Base-by-base conservation (phyloP, 2,888 invertebrate species). In the Patella depressa region DNA sequence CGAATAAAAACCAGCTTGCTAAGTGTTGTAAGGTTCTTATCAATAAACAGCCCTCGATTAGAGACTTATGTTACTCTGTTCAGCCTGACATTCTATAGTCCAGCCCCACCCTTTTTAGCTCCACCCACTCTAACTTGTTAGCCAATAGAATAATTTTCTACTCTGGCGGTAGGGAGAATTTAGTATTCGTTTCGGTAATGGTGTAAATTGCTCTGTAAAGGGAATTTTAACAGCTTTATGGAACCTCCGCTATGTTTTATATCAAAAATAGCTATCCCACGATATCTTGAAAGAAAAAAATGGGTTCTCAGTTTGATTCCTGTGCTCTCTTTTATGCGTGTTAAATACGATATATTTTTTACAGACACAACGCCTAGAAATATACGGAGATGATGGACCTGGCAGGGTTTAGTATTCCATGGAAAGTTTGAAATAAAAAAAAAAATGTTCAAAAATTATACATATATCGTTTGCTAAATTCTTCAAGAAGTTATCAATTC, bases 11-110 rank as follows among this genome's bases (percentile, higher is more conserved):
- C 65, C 65, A 65, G 19, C 19, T 65, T 65, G 65, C 65, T 65
- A 65, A 65, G 65, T 65, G 65, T 65, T 65, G 24, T 19, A 65
- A 65, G 65, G 65, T 65, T 65, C 24, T 65, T 65, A 65, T 65
- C 65, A 65, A 65, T 65, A 65, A 65, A 65, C 65, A 65, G 19
- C 19, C 65, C 65, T 24, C 65, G 24, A 65, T 65, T 65, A 65
- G 19, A 65, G 65, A 19, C 24, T 65, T 65, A 65, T 24, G 24
- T 65, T 65, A 24, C 45, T 45, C 45, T 45, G 45, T 45, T 45
- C 45, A 45, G 45, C 45, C 65, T 65, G 65, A 65, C 65, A 65
- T 65, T 65, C 19, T 24, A 65, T 65, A 65, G 24, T 19, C 19
- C 19, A 24, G 24, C 65, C 19, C 65, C 65, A 65, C 65, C 65